These are phyloP conservation scores for Macrotrachela quadricornifera DNA, from an alignment of 1,140 invertebrate genomes.

Conservation along the genomic window DNA sequence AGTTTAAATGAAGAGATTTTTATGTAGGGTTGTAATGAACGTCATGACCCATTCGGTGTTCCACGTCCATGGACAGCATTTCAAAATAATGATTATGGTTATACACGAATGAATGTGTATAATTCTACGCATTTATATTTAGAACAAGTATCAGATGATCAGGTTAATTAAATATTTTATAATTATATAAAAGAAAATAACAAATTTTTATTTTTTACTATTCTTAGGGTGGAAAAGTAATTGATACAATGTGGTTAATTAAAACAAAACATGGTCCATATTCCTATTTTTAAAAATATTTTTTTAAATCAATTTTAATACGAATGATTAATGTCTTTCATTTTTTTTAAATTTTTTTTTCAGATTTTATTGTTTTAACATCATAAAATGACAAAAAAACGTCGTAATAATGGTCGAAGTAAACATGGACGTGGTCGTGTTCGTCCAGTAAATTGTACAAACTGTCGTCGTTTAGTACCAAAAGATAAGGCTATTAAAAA, in stretches of 20 bases:
- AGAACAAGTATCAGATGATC: constrained; percentile 58
- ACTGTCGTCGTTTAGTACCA: constrained; percentile 90
- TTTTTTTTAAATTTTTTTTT: too few relatives aligned
- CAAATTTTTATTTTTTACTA: too few relatives aligned
- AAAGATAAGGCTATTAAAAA: constrained; percentile 99
- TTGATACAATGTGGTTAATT: constrained; percentile 11
- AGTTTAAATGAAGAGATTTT: constrained; percentile 23
- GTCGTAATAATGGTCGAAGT: constrained; percentile 87
- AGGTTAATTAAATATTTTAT: constrained; percentile 11
- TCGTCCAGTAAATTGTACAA: constrained; percentile 88
- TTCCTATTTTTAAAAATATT: neutral
- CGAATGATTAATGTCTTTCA: too few relatives aligned
- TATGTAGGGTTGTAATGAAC: constrained; percentile 26
- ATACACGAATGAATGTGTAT: constrained; percentile 51
- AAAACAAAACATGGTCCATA: constrained; percentile 11
- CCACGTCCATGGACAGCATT: constrained; percentile 47
- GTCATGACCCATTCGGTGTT: constrained; percentile 29
- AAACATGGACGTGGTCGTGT: constrained; percentile 97
- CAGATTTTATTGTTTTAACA: too few relatives aligned
- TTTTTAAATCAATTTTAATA: too few relatives aligned
- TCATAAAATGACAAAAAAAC: constrained; percentile 54
- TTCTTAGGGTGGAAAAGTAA: constrained; percentile 10
- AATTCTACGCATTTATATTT: constrained; percentile 70
- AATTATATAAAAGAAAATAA: neutral
- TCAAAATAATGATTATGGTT: constrained; percentile 63